Evolutionary conservation across 2,797 vertebrate genomes (phyloP), one percentile per base, ranked within the genome.

Genomic region (Limosa lapponica): DNA sequence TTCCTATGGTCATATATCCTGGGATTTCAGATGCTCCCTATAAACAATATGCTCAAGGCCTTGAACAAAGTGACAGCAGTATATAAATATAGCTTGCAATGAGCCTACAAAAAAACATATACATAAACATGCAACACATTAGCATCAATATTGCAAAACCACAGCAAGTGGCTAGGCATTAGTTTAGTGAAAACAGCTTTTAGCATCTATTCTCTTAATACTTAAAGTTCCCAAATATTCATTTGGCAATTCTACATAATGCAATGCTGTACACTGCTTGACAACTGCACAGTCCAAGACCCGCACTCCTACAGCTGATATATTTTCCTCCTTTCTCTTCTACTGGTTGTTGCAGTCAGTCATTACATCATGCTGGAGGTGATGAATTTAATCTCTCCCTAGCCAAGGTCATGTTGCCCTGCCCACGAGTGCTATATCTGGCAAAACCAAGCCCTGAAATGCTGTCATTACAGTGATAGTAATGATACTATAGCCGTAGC

Each of bases 221-320:
- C 30, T 54, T 77, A 32, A 78, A 93, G 24, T 46, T 39, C 36
- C 61, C 84, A 91, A 83, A 91, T 73, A 85, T 32, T 74, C 5
- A 15, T 72, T 41, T 71, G 46, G 69, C 49, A 82, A 46, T 54
- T 82, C 27, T 11, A 49, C 30, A 44, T 13, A 51, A 67, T 0
- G 18, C 27, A 44, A 10, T 22, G n/a, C 39, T 0, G 0, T 10
- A 32, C 10, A 0, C 2, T 0, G 2, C 41, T 49, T 17, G 20
- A 90, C 48, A 55, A 57, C 32, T 20, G 57, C 78, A 18, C 1
- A 1, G 44, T 27, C 54, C 59, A 37, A 71, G 59, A 73, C 24
- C 46, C 17, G 24, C 32, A 11, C 32, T 71, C 37, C 37, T 44
- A 11, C 10, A 3, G 2, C 27, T 0, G 3, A 2, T 39, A 39